Conservation (phyloP, 2,797 vertebrate genomes). For the Sebastes hopkinsi region DNA sequence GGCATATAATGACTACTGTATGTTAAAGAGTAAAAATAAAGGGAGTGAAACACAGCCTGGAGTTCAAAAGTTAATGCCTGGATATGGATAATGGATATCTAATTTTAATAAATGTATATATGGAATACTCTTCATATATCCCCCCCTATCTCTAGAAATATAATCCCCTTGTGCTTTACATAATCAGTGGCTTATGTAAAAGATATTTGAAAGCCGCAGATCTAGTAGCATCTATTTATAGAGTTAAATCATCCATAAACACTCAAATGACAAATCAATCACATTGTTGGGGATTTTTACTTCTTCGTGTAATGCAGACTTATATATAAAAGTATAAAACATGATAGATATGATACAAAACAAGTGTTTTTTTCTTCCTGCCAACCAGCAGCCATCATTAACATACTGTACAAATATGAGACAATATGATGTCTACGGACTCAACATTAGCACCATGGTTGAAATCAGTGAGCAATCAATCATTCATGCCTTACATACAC, state of each 20-base stretch:
- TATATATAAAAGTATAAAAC: slow-evolving; percentile 65
- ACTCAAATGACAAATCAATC: slow-evolving; percentile 54
- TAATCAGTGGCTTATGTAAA: not conserved
- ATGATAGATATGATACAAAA: slow-evolving; percentile 45
- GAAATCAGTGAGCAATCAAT: slow-evolving; percentile 73
- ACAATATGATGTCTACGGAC: slow-evolving; percentile 58
- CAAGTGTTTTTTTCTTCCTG: slow-evolving; percentile 40
- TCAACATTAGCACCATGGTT: slow-evolving; percentile 72
- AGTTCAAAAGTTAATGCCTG: not conserved
- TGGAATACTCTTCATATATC: not conserved
- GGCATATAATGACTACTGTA: too few relatives aligned
- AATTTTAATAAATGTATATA: not conserved
- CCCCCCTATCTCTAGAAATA: not conserved
- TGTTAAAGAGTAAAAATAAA: not conserved
- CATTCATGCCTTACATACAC: slow-evolving; percentile 28
- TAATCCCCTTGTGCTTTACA: not conserved
- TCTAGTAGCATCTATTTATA: not conserved
- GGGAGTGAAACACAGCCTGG: not conserved
- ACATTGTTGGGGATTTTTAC: slow-evolving; percentile 74
- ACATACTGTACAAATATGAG: slow-evolving; percentile 60
- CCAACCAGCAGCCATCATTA: slow-evolving; percentile 74
- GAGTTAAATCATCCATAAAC: not conserved
- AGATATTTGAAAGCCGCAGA: not conserved
- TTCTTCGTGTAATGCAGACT: slow-evolving; percentile 52
- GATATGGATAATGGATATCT: not conserved